Evolutionary conservation across 2,113 vertebrate species (phyloP).

Genomic region (Accipiter virgatus): DNA sequence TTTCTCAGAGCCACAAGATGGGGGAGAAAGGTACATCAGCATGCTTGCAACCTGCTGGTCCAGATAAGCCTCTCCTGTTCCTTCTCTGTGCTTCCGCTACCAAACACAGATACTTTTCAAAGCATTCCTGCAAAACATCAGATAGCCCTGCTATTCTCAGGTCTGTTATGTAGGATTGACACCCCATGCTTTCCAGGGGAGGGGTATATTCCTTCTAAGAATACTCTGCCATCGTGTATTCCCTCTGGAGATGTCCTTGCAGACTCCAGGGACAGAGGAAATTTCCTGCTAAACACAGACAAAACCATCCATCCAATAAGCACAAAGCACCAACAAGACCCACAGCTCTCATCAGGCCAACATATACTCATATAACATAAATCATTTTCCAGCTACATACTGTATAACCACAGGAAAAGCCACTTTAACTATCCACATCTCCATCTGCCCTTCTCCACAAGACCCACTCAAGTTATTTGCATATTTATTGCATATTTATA

Average conservation of each 20-base stretch:
- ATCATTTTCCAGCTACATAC: not conserved
- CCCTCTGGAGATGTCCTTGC: not conserved
- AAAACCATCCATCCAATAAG: fast-evolving
- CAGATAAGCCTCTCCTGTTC: not conserved
- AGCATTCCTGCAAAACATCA: not conserved
- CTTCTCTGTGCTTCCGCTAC: not conserved
- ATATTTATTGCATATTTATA: not conserved
- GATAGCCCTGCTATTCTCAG: not conserved
- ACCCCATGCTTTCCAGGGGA: not conserved
- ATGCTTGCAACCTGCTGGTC: not conserved
- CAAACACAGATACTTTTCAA: fast-evolving
- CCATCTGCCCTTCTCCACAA: not conserved
- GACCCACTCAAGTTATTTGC: not conserved
- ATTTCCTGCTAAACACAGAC: not conserved
- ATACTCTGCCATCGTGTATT: not conserved
- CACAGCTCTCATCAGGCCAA: not conserved
- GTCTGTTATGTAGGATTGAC: not conserved
- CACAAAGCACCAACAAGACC: not conserved
- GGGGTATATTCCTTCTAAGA: not conserved
- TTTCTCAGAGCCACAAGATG: not conserved
- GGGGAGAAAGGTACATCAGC: not conserved
- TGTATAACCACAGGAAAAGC: not conserved
- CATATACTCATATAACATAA: not conserved
- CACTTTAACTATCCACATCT: not conserved
- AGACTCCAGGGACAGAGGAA: not conserved